phyloP scores from a whole-genome alignment of 37 sponge, comb jelly and placozoan genomes.

The Bolinopsis microptera region DNA sequence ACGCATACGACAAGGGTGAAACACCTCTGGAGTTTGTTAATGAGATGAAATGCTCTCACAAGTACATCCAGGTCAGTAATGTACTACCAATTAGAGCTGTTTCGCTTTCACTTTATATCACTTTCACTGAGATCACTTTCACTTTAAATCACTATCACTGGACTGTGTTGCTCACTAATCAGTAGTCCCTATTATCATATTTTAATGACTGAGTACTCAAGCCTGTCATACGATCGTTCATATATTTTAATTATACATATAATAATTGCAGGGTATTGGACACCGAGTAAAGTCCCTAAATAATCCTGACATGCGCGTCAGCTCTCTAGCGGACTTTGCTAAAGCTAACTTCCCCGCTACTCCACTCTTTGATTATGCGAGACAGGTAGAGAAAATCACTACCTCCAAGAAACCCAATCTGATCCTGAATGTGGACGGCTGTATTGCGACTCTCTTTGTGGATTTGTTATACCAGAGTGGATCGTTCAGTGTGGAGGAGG shows the following conservation, averaged over 20 bases:
- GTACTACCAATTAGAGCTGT: no score
- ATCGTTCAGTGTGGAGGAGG: conserved; percentile 88
- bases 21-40: conserved; percentile 99
- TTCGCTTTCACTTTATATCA: no score
- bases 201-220: no score
- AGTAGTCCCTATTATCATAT: no score
- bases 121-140: no score
- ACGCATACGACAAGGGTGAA: conserved; percentile 85
- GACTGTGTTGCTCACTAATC: no score
- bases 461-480: conserved; percentile 88
- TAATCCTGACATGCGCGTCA: conserved; percentile 96
- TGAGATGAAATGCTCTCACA: conserved; percentile 85
- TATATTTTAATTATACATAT: no score
- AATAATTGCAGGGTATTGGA: conserved; percentile 80
- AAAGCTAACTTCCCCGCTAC: conserved; percentile 85
- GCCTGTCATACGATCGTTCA: no score
- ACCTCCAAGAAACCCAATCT: conserved; percentile 97
- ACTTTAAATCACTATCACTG: no score
- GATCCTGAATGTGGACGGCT: conserved; percentile 97
- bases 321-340: conserved; percentile 84
- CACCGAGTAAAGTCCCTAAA: conserved; percentile 95
- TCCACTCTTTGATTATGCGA: conserved; percentile 88
- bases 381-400: conserved; percentile 93
- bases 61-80: conserved; percentile 77
- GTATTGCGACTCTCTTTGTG: conserved; percentile 89